Base-by-base conservation (phyloP, 2,888 invertebrate species). In the Gortyna flavago region DNA sequence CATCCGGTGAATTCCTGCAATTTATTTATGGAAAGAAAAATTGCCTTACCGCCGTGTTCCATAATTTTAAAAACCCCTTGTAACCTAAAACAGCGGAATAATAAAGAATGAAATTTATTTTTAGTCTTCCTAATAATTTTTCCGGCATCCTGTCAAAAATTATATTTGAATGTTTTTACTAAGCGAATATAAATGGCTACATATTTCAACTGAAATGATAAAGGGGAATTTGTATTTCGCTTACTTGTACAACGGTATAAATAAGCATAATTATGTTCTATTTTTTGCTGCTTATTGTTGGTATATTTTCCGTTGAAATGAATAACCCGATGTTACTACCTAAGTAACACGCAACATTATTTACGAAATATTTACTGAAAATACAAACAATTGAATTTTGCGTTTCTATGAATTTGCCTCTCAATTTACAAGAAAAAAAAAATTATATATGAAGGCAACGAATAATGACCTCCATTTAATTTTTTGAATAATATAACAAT, bases 51-150 rank as follows among this genome's bases (percentile, higher is more conserved):
- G 79, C 80, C 69, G 81, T 85, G 78, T 72, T 69, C 74, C 64
- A 48, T 72, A 76, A 89, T 90, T 90, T 89, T 87, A 89, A 91
- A 91, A 89, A 85, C 85, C 86, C 86, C 86, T 89, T 88, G 90
- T 86, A 86, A 83, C 81, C 83, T 85, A 87, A 89, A 90, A 88
- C 83, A 88, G 83, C 74, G 84, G 82, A 84, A 89, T 89, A 89
- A 89, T 88, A 87, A 89, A 88, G 86, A 88, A 85, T 88, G 84
- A 90, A 90, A 88, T 83, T 89, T 88, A 88, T 89, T 89, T 88
- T 88, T 84, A 75, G 67, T 80, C 54, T 57, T 75, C 59, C 73
- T 78, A 74, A 84, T 87, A 74, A 0, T 79, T 76, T 86, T 89
- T 75, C 76, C 78, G 81, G 85, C 86, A 87, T 89, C 85, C 87